Percentiles rank a stretch among this genome's conserved stretches.
Evolutionary conservation across 2,888 invertebrate species (phyloP).

Genomic region (Adineta ricciae): DNA sequence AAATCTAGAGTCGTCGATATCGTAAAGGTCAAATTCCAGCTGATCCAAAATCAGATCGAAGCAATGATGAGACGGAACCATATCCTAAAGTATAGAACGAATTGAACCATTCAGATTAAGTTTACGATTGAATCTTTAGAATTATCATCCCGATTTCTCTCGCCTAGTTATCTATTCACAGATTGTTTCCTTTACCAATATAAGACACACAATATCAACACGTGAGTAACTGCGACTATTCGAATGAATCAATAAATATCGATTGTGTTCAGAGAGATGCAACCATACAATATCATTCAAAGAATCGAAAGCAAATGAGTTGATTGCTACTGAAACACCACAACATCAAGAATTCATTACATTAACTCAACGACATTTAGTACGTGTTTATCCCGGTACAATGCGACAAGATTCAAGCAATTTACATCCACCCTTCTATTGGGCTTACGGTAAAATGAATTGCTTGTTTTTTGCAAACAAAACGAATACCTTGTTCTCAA

Average conservation of each 20-base stretch:
- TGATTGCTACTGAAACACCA: slow-evolving; percentile 72
- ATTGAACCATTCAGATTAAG: neutral
- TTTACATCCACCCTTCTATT: slow-evolving; percentile 55
- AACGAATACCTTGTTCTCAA: slow-evolving; percentile 34
- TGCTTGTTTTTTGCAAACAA: slow-evolving; percentile 57
- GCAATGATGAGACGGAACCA: neutral
- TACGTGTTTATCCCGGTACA: slow-evolving; percentile 54
- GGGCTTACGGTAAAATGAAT: slow-evolving; percentile 57
- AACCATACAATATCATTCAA: slow-evolving; percentile 82
- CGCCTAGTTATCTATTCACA: neutral
- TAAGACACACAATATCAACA: too few relatives aligned
- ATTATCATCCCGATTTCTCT: neutral
- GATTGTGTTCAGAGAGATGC: neutral
- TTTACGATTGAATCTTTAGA: neutral
- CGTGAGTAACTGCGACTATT: too few relatives aligned
- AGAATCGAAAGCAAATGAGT: slow-evolving; percentile 79
- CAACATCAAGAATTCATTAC: slow-evolving; percentile 39
- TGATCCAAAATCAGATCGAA: neutral
- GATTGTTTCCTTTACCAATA: too few relatives aligned
- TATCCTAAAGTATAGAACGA: neutral
- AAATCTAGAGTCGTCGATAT: neutral
- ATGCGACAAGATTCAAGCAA: slow-evolving; percentile 55
- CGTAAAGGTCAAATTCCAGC: neutral
- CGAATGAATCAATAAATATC: too few relatives aligned
- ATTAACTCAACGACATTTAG: slow-evolving; percentile 23